Evolutionary conservation across 2,888 invertebrate genomes (phyloP).

Genomic region (Carpatolechia fugitivella): DNA sequence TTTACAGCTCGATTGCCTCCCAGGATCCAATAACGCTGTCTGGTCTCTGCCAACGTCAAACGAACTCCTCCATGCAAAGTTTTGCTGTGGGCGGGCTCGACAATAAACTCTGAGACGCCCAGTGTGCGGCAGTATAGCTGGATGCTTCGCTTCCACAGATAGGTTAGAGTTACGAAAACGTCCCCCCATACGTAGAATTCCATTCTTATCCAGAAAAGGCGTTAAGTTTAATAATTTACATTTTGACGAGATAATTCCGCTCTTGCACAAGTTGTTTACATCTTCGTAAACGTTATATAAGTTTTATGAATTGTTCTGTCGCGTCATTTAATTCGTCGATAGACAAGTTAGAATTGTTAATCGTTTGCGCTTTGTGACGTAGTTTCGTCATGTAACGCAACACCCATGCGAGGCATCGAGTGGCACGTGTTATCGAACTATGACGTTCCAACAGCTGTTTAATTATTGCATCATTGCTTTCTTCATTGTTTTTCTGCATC

Average conservation of each 20-base stretch:
- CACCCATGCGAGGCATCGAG: neutral
- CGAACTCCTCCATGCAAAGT: constrained; percentile 8
- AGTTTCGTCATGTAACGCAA: neutral
- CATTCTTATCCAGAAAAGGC: constrained; percentile 1
- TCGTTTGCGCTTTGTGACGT: neutral
- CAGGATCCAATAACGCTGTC: constrained; percentile 15
- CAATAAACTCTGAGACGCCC: neutral
- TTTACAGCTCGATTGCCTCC: constrained; percentile 12
- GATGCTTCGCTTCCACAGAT: neutral
- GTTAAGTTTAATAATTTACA: constrained; percentile 6
- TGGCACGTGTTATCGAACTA: neutral
- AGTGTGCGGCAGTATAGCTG: neutral
- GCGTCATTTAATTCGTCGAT: constrained; percentile 2
- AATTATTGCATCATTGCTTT: no score
- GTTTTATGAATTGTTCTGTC: neutral
- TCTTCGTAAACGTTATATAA: neutral
- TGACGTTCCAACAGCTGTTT: no score
- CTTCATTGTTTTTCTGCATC: no score
- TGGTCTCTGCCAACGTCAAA: neutral
- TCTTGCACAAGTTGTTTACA: neutral
- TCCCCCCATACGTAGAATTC: constrained; percentile 10
- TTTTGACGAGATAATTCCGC: neutral
- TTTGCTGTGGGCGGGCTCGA: constrained; percentile 5
- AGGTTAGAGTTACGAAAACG: neutral
- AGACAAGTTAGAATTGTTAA: no score